Base-by-base conservation (phyloP, 1,140 invertebrate species). In the Calosoma granatense region DNA sequence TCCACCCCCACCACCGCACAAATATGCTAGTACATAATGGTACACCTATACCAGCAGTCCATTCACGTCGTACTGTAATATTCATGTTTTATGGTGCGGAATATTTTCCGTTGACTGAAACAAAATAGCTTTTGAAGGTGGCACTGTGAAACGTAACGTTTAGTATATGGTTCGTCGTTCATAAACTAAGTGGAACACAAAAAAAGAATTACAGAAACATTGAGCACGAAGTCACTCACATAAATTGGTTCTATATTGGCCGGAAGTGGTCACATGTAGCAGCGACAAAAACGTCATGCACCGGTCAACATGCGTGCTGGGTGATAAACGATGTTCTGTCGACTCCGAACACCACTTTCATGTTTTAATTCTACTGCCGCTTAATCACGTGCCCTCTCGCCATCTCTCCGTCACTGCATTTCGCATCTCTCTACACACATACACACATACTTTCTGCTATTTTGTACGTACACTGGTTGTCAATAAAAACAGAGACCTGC, bases 141-240 rank as follows among this genome's bases (percentile, higher is more conserved):
- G 14, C 26, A 6, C n/a, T 36, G 26, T 9, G n/a, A 36, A 36
- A n/a, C 26, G 26, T 47, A 12, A 47, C 41, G 9, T 17, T 17
- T 47, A 47, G 9, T 47, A 47, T 47, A 47, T 12, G 9, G 41
- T 47, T 17, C 17, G 17, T 47, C 41, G 41, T 47, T 47, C 41
- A 47, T 47, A 47, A 47, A 47, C 9, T 47, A 47, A 47, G 41
- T 47, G 41, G 41, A 47, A 47, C 41, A 47, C 41, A 47, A 47
- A 47, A 47, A 47, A 47, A 47, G 41, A 47, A 47, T 47, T 47
- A 47, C 41, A 47, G 41, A 47, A 47, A 47, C 41, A 47, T 47
- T 47, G 41, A 47, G 26, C 26, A 30, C 26, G 26, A 30, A 30
- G 41, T 47, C 41, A 17, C 41, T 47, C 41, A 47, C 41, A 47